Evolutionary conservation across 2,113 vertebrate genomes (phyloP).

Genomic region (Saccopteryx leptura): DNA sequence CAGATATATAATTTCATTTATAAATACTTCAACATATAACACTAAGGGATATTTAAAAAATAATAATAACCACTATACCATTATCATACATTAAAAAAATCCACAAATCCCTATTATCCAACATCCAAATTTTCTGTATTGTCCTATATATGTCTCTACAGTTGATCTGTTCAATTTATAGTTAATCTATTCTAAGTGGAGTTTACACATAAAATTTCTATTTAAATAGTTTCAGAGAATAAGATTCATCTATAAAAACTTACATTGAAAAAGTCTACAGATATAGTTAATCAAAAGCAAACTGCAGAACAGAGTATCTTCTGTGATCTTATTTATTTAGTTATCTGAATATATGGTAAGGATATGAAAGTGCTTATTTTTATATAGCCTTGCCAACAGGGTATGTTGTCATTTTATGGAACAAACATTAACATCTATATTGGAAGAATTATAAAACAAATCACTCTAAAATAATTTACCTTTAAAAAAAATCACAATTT

Average conservation of each 20-base stretch:
- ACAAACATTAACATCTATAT: not conserved
- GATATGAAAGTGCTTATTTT: no score
- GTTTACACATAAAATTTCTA: not conserved
- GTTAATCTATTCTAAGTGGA: not conserved
- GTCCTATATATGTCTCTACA: not conserved
- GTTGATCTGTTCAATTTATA: not conserved
- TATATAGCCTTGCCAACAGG: no score
- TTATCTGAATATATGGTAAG: not conserved
- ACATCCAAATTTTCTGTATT: not conserved
- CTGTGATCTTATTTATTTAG: not conserved
- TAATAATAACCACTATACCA: not conserved
- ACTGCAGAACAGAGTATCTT: not conserved
- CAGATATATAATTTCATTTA: not conserved
- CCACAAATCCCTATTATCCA: not conserved
- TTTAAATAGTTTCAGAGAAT: not conserved
- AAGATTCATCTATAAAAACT: not conserved
- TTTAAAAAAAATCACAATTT: not conserved
- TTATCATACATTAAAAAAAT: not conserved
- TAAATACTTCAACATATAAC: not conserved
- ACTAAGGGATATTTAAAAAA: not conserved
- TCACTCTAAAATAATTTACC: not conserved
- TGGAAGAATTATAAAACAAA: not conserved
- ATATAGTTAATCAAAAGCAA: conserved; percentile 14
- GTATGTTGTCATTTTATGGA: not conserved
- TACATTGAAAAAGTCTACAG: not conserved